Evolutionary conservation across 2,797 vertebrate species (phyloP).

Genomic region (Sebastes reedi): DNA sequence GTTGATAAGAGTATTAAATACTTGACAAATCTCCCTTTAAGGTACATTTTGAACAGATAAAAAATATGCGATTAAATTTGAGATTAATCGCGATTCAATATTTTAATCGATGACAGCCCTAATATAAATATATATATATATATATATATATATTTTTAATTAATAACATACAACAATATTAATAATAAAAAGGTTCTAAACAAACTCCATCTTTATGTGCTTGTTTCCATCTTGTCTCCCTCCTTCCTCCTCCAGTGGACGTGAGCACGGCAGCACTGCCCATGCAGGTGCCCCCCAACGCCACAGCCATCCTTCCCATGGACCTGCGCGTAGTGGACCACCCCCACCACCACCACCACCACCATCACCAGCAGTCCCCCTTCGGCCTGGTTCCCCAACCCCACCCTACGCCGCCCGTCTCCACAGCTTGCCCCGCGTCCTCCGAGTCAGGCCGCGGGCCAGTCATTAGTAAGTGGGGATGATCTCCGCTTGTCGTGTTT

Average conservation of each 20-base stretch:
- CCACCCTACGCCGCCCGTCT: conserved; percentile 49
- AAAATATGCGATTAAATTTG: too few relatives aligned
- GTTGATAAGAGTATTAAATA: too few relatives aligned
- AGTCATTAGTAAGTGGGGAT: conserved; percentile 53
- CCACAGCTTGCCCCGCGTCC: conserved; percentile 41
- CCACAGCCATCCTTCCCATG: conserved; percentile 77
- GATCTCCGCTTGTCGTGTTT: neutral
- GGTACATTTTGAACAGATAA: too few relatives aligned
- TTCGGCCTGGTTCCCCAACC: conserved; percentile 70
- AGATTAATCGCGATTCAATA: too few relatives aligned
- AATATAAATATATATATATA: too few relatives aligned
- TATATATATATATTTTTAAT: too few relatives aligned
- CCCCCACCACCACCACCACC: conserved; percentile 62
- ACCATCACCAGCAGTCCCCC: conserved; percentile 66
- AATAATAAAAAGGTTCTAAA: neutral
- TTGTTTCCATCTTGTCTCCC: neutral
- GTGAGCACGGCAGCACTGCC: conserved; percentile 75
- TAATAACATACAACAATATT: too few relatives aligned
- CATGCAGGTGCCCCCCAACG: conserved; percentile 69
- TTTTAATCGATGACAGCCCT: too few relatives aligned
- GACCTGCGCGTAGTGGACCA: conserved; percentile 78
- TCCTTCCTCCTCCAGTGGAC: conserved; percentile 56
- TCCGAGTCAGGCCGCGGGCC: conserved; percentile 51
- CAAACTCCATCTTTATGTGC: neutral
- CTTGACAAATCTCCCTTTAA: too few relatives aligned